Base-by-base conservation (phyloP, 2,113 vertebrate genomes). In the Lepus europaeus region DNA sequence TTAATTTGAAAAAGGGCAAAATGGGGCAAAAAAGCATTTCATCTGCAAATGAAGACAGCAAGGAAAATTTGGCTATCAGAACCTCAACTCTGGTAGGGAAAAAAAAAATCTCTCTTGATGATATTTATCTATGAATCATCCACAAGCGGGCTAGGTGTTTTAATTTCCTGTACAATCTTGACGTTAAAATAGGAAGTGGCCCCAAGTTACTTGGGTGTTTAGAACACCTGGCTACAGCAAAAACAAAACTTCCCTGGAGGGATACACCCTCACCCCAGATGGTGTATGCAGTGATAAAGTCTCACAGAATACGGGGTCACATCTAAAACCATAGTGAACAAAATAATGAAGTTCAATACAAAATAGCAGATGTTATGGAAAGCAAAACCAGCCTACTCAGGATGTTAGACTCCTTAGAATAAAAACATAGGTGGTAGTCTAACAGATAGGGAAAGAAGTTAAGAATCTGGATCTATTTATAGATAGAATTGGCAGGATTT, bases 151-250 rank as follows among this genome's bases (percentile, higher is more conserved):
- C 39, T 83, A 86, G 82, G 59, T 88, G 25, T 96, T 97, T 94
- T 72, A 93, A 96, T 97, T 94, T 96, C 95, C 61, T 96, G 78
- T 82, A 53, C 12, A 16, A 70, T 80, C 39, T 59, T 81, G 45
- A 89, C 84, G 88, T 97, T 96, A 84, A 69, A 78, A 77, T 85
- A 84, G 74, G 66, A 76, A 91, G 66, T 45, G 20, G 61, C 76
- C 87, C 53, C 90, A 81, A 82, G 61, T 86, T 93, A 64, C 83
- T 80, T 68, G 77, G 1, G 82, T 53, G 76, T 74, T 90, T 92
- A 59, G 77, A 89, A 68, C 70, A 97, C 74, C 80, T 91, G 84
- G 88, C 39, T 79, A 66, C 87, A 69, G 77, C 36, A 79, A 59
- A 89, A 89, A 69, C 27, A 85, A 56, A 86, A 79, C n/a, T 61